Percentiles rank a stretch among this genome's conserved stretches.
Evolutionary conservation across 2,113 vertebrate genomes (phyloP).

Genomic region (Nothocercus nigrocapillus): DNA sequence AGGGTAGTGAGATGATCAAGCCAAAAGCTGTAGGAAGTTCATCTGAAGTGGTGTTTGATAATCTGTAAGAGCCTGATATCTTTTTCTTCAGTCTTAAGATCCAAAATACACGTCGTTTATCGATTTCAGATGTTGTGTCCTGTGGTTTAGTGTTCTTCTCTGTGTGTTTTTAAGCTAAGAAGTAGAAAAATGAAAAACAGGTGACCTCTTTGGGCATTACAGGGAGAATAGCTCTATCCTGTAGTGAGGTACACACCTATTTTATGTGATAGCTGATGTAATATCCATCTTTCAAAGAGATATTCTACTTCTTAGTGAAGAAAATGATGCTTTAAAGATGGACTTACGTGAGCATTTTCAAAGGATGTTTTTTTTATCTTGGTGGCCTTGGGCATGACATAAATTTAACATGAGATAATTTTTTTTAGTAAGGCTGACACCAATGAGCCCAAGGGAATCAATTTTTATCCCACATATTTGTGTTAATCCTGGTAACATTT

Average conservation of each 20-base stretch:
- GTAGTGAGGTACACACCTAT: neutral
- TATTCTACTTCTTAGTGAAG: neutral
- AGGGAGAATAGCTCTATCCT: neutral
- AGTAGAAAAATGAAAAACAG: neutral
- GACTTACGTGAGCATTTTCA: neutral
- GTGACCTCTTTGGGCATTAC: neutral
- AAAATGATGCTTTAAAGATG: neutral
- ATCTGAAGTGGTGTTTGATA: neutral
- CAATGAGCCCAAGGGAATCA: neutral
- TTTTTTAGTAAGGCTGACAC: neutral
- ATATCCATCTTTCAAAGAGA: neutral
- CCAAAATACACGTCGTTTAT: neutral
- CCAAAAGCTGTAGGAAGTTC: neutral
- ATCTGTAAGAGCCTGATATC: neutral
- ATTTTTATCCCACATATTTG: neutral
- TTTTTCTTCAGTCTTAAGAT: neutral
- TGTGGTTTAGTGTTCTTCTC: neutral
- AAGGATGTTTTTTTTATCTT: neutral
- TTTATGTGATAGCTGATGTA: neutral
- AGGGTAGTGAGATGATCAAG: neutral
- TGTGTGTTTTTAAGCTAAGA: neutral
- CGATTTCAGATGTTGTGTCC: neutral
- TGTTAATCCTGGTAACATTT: neutral
- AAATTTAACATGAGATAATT: conserved; percentile 30
- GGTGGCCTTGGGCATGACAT: neutral